A percentile compares a stretch with the other conserved stretches of the same genome.
These are phyloP conservation scores for Rhinoptilus africanus DNA, from an alignment of 2,113 vertebrate species.

Conservation along the genomic window DNA sequence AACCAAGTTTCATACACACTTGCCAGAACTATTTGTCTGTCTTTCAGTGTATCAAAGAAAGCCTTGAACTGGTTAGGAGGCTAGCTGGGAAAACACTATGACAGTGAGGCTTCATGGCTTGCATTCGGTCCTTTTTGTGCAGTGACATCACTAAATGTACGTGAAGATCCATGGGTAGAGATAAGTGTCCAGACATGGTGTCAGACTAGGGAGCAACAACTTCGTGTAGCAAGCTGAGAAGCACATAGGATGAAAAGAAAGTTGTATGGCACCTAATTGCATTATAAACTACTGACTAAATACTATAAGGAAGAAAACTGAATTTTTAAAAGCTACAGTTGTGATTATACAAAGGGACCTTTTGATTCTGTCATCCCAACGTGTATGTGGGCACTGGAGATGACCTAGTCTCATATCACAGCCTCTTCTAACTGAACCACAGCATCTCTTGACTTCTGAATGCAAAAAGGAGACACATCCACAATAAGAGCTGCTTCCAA, in stretches of 20 bases:
- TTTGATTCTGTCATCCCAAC: not conserved
- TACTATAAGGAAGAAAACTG: not conserved
- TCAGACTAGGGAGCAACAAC: not conserved
- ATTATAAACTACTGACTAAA: not conserved
- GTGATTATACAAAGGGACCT: not conserved
- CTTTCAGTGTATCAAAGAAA: not conserved
- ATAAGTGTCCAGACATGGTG: accelerated
- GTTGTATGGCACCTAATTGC: not conserved
- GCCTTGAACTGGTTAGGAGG: not conserved
- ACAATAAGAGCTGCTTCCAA: not conserved
- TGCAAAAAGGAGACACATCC: not conserved
- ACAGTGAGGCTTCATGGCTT: not conserved
- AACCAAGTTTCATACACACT: not conserved
- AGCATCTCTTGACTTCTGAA: not conserved
- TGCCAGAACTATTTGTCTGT: not conserved
- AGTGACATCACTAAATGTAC: not conserved
- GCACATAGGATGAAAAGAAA: not conserved
- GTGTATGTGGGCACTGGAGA: not conserved
- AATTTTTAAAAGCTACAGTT: not conserved
- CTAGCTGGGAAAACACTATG: not conserved
- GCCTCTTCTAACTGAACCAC: not conserved
- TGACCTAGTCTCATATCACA: not conserved
- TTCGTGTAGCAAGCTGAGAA: not conserved
- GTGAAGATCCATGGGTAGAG: not conserved
- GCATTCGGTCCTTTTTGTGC: not conserved